Base-by-base conservation (phyloP, 2,797 vertebrate species). In the Catostomus latipinnis region DNA sequence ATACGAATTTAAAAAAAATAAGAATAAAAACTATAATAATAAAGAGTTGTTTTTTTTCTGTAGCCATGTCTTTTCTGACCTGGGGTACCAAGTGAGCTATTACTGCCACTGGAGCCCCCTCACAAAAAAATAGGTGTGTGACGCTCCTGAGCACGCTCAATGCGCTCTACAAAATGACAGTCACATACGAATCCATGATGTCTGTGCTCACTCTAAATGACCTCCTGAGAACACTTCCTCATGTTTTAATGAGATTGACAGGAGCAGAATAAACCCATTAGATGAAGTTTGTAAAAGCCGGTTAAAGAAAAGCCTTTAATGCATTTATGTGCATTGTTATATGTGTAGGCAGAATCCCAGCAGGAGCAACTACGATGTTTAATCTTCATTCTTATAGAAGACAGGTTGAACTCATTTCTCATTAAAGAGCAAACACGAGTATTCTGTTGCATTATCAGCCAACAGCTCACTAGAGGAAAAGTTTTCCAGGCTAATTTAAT, bases 401-500 rank as follows among this genome's bases (percentile, higher is more conserved):
- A 81, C 71, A 81, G 71, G 68, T 56, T 82, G 71, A 84, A 74
- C 52, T 60, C 57, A 50, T 76, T 75, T 63, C 76, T 80, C 77
- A 84, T 86, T 78, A 74, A 49, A 71, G 71, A 80, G 75, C 10
- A 78, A 73, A 78, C 46, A 49, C 34, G 57, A 57, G 34, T 18
- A 54, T 72, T 75, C 22, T 9, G 11, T 50, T 72, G 12, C 45
- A 3, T 18, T 69, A 56, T 74, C 67, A 71, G 76, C 22, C 56
- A 43, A n/a, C 6, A 60, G 50, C 78, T 74, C 82, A 81, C 74
- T 72, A 52, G 6, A 78, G 81, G 62, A 63, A 72, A 81, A 82
- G 81, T 81, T 82, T 82, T 78, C 67, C 67, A 18, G 85, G 34
- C 62, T 84, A 81, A 86, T 86, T 86, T 78, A 81, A 79, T 82